These are phyloP conservation scores for Pimpla rufipes DNA, from an alignment of 2,888 invertebrate species.

Conservation along the genomic window DNA sequence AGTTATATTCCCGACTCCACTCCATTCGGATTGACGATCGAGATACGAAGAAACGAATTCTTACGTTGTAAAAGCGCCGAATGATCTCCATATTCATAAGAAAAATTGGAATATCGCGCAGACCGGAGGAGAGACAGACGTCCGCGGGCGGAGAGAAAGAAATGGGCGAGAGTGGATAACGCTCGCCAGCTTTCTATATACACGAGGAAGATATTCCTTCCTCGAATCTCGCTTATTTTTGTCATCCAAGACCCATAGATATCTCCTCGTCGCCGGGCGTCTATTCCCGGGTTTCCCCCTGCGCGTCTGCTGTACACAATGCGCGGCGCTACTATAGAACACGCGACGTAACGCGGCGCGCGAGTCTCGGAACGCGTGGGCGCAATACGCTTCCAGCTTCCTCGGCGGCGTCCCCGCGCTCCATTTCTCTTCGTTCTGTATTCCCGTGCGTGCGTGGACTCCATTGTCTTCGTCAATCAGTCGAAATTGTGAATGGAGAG, in stretches of 20 bases:
- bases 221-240: slow-evolving; percentile 49
- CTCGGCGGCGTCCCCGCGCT: slow-evolving; percentile 23
- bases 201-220: slow-evolving; percentile 34
- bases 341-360: slow-evolving; percentile 14
- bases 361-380: slow-evolving; percentile 38
- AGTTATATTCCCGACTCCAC: neutral
- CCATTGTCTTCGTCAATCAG: slow-evolving; percentile 34
- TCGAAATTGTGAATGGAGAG: neutral
- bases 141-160: slow-evolving; percentile 6
- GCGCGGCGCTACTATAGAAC: slow-evolving; percentile 9
- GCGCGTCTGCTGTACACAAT: neutral
- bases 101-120: slow-evolving; percentile 41
- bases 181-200: slow-evolving; percentile 39
- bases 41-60: slow-evolving; percentile 28
- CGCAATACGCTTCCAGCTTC: slow-evolving; percentile 34
- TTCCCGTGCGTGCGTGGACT: slow-evolving; percentile 32
- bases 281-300: slow-evolving; percentile 40
- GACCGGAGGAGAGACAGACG: slow-evolving; percentile 28
- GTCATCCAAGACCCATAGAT: slow-evolving; percentile 41
- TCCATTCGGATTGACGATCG: slow-evolving; percentile 23
- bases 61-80: slow-evolving; percentile 11
- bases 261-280: slow-evolving; percentile 34
- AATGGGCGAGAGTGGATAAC: slow-evolving; percentile 32
- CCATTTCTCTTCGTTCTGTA: slow-evolving; percentile 30
- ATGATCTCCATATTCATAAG: slow-evolving; percentile 18